Base-by-base conservation (phyloP, 2,113 vertebrate species). In the Amphiprion percula region DNA sequence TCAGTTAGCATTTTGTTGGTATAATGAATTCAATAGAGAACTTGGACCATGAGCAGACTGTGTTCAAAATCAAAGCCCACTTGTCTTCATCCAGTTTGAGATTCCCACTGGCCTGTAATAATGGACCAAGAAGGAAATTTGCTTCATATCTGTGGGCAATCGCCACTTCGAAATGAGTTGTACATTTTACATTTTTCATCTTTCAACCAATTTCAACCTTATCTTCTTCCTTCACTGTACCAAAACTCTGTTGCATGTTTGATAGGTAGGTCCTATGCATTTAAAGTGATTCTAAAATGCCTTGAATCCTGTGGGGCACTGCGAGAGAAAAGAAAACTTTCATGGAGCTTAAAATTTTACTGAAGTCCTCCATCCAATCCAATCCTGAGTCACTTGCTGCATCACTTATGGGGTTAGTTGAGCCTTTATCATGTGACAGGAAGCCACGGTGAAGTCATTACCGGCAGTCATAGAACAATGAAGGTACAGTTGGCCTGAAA, bases 381-480 rank as follows among this genome's bases (percentile, higher is more conserved):
- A 58, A 68, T 65, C 44, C 53, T 21, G n/a, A 52, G 80, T 80
- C 68, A 53, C 10, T 37, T 21, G 47, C 79, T 83, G 69, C 86
- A 87, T 92, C 87, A 88, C 80, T 85, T 77, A 80, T 0, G 23
- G 24, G 37, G 81, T 79, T 74, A 70, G 62, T 3, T 4, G 16
- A 70, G 62, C 67, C 68, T 73, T 59, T 33, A 76, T 76, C 89
- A 90, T 64, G 84, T 92, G 89, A 93, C 84, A 77, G 87, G 86
- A 90, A 88, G 72, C 62, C 23, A 58, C 44, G 4, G 79, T 93
- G 83, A 94, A 86, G 90, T 94, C 89, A 94, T 89, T 80, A 79
- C 75, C 58, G 63, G 73, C 74, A 30, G 8, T 10, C 33, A 74
- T 50, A 76, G 92, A 93, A 94, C 93, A 94, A 94, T 94, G 79